These are phyloP conservation scores for Scaptomyza montana DNA, from an alignment of 1,140 invertebrate genomes.

Conservation along the genomic window DNA sequence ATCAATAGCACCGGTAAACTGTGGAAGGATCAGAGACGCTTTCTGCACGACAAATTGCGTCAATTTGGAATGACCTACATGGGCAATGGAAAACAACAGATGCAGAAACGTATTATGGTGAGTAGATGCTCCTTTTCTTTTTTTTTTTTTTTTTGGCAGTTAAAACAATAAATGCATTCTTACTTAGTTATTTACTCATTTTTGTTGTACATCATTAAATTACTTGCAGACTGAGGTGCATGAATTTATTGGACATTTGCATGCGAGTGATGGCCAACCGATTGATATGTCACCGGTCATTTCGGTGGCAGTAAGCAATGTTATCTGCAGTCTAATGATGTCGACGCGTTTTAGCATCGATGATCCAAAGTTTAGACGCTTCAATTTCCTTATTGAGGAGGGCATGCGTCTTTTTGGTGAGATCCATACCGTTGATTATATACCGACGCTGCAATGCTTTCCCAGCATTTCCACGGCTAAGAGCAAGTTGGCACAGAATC, in stretches of 20 bases:
- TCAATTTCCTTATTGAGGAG: conserved; percentile 93
- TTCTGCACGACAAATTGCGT: conserved; percentile 94
- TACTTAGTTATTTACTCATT: too few species aligned
- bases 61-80: conserved; percentile 95
- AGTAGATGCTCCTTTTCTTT: conserved; percentile 58
- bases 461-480: conserved; percentile 89
- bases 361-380: conserved; percentile 89
- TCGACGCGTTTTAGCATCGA: conserved; percentile 91
- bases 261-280: conserved; percentile 86
- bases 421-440: conserved; percentile 88
- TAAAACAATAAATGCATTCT: too few species aligned
- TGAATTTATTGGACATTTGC: conserved; percentile 88
- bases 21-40: conserved; percentile 96
- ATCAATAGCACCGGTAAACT: conserved; percentile 95
- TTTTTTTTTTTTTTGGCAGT: too few species aligned
- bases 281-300: conserved; percentile 89
- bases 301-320: conserved; percentile 93
- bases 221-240: conserved; percentile 89
- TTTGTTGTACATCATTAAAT: too few species aligned
- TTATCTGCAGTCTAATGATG: conserved; percentile 96
- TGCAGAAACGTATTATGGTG: conserved; percentile 95
- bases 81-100: conserved; percentile 90
- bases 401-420: conserved; percentile 93
- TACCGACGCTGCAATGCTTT: conserved; percentile 88
- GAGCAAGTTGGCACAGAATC: conserved; percentile 91